Base-by-base conservation (phyloP, 2,888 invertebrate species). In the Dusona sp. region DNA sequence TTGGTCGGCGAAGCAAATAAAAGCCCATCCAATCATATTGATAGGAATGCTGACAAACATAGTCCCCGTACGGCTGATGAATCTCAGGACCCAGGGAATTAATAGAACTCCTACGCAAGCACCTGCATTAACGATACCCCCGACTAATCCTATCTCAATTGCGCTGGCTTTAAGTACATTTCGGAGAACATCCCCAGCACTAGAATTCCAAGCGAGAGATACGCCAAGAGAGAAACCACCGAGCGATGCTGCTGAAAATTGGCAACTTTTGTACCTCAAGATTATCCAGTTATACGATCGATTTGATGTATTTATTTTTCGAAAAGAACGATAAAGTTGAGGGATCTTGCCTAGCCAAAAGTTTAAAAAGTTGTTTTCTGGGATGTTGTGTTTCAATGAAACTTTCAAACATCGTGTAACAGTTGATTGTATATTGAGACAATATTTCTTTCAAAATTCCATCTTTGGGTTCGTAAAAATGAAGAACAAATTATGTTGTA, bases 171-270 rank as follows among this genome's bases (percentile, higher is more conserved):
- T 87, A 29, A 89, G 80, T 42, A 89, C 87, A 45, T 91, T 89
- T 68, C 88, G 90, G 64, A 94, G 68, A 3, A 89, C 88, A 36
- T 88, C 88, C 7, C 87, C 87, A 9, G 91, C 91, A 33, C 90
- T 91, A 7, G 94, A 93, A 87, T 92, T 92, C 93, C 94, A 94
- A 11, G 91, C 93, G 16, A 93, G 89, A 2, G 92, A 90, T 4
- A 92, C 91, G 11, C 93, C 94, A 6, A 93, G 86, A 7, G 90
- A 90, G 51, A 93, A 92, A 36, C 93, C 93, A 48, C 92, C 91
- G 25, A 92, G 88, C 6, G 93, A 93, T 3, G 90, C 94, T 4
- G 90, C 94, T 94, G 88, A 72, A 89, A 90, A 83, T 65, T 61
- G 33, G 72, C 64, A 67, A 70, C 45, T 78, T 51, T 86, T 75